phyloP scores from a whole-genome alignment of 2,797 vertebrate genomes.

The Lepilemur ruficaudatus region DNA sequence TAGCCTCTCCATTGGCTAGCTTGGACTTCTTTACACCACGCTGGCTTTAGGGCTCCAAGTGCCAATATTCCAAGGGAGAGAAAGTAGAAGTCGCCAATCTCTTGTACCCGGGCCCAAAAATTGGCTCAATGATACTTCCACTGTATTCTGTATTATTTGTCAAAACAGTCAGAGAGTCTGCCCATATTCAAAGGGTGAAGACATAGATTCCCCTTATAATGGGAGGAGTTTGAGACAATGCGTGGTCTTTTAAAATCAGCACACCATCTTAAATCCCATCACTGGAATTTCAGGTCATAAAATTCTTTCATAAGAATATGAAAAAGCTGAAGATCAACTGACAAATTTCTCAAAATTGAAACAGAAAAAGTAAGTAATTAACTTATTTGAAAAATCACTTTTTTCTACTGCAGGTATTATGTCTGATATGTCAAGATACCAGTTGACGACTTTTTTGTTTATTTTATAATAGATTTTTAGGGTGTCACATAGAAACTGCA shows the following conservation, averaged over 20 bases:
- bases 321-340: not conserved
- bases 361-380: not conserved
- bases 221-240: not conserved
- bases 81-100: not conserved
- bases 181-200: not conserved
- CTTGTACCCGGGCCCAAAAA: not conserved
- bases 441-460: not conserved
- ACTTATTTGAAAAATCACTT: not conserved
- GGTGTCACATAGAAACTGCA: not conserved
- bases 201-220: not conserved
- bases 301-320: not conserved
- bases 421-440: not conserved
- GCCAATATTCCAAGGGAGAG: not conserved
- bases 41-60: not conserved
- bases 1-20: not conserved
- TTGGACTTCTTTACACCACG: not conserved
- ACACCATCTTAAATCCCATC: not conserved
- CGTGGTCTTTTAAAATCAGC: not conserved
- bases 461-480: not conserved
- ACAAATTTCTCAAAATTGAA: conserved; percentile 4
- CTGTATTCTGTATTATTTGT: not conserved
- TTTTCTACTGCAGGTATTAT: not conserved
- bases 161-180: not conserved
- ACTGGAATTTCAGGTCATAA: not conserved
- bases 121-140: not conserved